Evolutionary conservation across 2,113 vertebrate genomes (phyloP), one percentile per base, ranked within the genome.

Genomic region (Vulpes ferrilata): DNA sequence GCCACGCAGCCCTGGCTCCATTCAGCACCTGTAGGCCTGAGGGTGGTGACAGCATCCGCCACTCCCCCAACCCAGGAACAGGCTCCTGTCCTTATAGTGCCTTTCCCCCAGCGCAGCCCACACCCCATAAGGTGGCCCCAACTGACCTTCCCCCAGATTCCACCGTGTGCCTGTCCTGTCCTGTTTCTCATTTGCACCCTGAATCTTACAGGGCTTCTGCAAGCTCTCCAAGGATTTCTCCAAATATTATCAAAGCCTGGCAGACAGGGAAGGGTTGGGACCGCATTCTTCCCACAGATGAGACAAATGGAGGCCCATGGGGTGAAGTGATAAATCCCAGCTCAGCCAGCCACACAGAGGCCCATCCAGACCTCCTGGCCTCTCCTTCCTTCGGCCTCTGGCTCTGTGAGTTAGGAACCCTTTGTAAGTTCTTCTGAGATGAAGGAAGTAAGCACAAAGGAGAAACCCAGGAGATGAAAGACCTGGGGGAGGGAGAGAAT

Each of bases 401-500:
- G 27, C 51, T 93, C 73, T 79, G 27, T 48, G 83, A 43, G 64
- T 32, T 23, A 82, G 20, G 51, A 59, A 2, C 9, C 59, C 59
- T 62, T 48, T 30, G 59, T 6, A n/a, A 78, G 48, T 79, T 53
- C 71, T 48, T 89, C 71, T 89, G 57, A 76, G 30, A 57, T n/a
- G 38, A 76, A 64, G 12, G 9, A 78, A 22, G 3, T 57, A 32
- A 38, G 25, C 32, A 69, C 20, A n/a, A n/a, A 48, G 1, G n/a
- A 67, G 35, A 65, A 87, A 23, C 23, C 51, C 27, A n/a, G 20
- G 79, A 59, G 35, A 19, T 71, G 79, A 73, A 69, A 60, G 51
- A 48, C 0, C 0, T 48, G 35, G 25, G 60, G 5, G 9, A 32
- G 65, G 15, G 65, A 15, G 32, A 15, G 17, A 11, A 25, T n/a